Evolutionary conservation across 2,888 invertebrate species (phyloP), one percentile per base, ranked within the genome.

Genomic region (Matsumyia berberina): DNA sequence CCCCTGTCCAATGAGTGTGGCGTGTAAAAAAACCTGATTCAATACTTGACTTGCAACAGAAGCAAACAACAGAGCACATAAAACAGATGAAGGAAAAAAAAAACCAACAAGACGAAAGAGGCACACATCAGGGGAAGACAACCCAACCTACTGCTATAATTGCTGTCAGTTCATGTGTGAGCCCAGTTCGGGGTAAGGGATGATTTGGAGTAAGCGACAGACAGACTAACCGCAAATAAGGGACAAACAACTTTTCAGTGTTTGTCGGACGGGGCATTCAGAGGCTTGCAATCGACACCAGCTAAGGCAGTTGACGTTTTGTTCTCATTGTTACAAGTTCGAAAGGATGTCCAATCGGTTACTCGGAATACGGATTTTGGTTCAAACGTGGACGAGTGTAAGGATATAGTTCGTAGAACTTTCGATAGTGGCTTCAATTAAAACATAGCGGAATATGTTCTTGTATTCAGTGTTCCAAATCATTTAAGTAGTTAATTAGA

Each of bases 291-390:
- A 87, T 86, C 86, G 79, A 87, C 85, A 87, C 67, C 70, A 74
- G 62, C 76, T 74, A 89, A 90, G 89, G 90, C 91, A 91, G 91
- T 91, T 89, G 90, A 89, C 88, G 89, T 90, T 89, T 90, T 90
- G 88, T 89, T 89, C 89, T 91, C 91, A 88, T 89, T 90, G 91
- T 88, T 90, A 88, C 89, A 89, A 90, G 91, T 91, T 86, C 87
- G 86, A 37, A 73, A 86, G 70, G 74, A 85, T 80, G 66, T 79
- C 55, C 46, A 62, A 42, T 72, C 79, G 74, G 67, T 81, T 85
- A 33, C 24, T 62, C 46, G 60, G 42, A 2, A 55, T 12, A 44
- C 64, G 72, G 74, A 69, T 46, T 44, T 55, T 53, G 12, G 24
- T 35, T 29, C 24, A 15, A 42, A 44, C 9, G 15, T 66, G 33